phyloP scores from a whole-genome alignment of 2,888 invertebrate genomes.

The Andrena trimmerana region DNA sequence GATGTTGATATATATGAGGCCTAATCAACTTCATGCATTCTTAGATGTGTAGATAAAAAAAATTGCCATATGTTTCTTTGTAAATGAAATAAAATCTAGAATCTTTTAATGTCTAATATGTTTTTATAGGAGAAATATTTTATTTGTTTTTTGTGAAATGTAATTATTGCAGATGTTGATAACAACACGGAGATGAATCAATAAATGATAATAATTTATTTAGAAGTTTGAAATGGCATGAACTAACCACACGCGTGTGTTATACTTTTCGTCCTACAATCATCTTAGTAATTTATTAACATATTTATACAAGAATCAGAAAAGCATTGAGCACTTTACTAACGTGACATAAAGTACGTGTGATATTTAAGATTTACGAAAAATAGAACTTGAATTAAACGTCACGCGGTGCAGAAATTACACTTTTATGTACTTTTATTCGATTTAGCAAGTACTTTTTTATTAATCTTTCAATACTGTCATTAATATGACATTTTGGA shows the following conservation, averaged over 20 bases:
- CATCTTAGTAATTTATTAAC: slow-evolving; percentile 18
- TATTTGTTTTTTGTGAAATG: neutral
- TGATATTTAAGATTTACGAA: neutral
- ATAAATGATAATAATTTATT: slow-evolving; percentile 2
- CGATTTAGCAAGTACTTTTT: neutral
- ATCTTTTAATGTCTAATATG: too few species aligned
- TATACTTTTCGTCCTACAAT: slow-evolving; percentile 4
- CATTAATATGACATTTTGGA: neutral
- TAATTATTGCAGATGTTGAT: slow-evolving; percentile 22
- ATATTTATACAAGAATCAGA: slow-evolving; percentile 1
- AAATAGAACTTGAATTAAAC: slow-evolving; percentile 1
- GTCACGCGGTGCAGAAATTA: neutral
- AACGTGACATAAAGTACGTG: neutral
- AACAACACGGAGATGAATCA: neutral
- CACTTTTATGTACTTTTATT: slow-evolving; percentile 9
- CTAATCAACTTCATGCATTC: slow-evolving; percentile 47
- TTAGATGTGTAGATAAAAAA: neutral
- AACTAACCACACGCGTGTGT: neutral
- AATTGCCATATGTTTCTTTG: neutral
- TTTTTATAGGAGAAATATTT: neutral
- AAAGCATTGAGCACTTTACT: slow-evolving; percentile 12
- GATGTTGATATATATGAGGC: slow-evolving; percentile 32
- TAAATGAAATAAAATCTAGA: too few species aligned
- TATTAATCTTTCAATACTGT: slow-evolving; percentile 3
- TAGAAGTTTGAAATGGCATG: neutral